Evolutionary conservation across 2,888 invertebrate genomes (phyloP), one percentile per base, ranked within the genome.

Genomic region (Calliopum simillimum): DNA sequence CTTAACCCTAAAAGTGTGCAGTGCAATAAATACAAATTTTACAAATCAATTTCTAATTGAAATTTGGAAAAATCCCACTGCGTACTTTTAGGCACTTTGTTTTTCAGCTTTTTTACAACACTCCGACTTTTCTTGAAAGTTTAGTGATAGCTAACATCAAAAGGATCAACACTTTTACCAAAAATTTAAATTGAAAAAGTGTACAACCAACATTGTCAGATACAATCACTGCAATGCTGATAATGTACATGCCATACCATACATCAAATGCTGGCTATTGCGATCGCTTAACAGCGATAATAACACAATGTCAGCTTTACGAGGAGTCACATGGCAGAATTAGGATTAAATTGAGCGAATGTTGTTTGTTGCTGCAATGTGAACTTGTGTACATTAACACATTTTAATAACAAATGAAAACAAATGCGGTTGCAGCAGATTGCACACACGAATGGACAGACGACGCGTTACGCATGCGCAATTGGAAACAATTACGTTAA

Each of bases 331-430:
- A 76, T 74, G 71, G 74, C 75, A 76, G 83, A 84, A 82, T 84
- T 83, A 82, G 81, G 83, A 80, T 85, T 84, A 84, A 82, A 85
- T 82, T 81, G 79, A 81, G 83, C 85, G 82, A 82, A 71, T 64
- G 16, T 51, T 58, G 43, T 56, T 8, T 56, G 66, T 25, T 51
- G 13, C 23, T 61, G 53, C 46, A 80, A 79, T 79, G n/a, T n/a
- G 80, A 76, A 80, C 6, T 33, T 33, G 33, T 82, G 81, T 81
- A n/a, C n/a, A 82, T 71, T 79, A 82, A 82, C 82, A 79, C 80
- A 80, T 79, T 83, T 82, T 82, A 83, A 81, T 83, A 83, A 82
- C 83, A 84, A 83, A 83, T 81, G 79, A 81, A 82, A 83, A 83
- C 83, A 83, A 83, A 79, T 82, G 83, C 79, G 80, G 77, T 79